A percentile compares a stretch with the other conserved stretches of the same genome.
These are phyloP conservation scores for Schizopygopsis pylzovi DNA, from an alignment of 2,797 vertebrate genomes.

Conservation along the genomic window DNA sequence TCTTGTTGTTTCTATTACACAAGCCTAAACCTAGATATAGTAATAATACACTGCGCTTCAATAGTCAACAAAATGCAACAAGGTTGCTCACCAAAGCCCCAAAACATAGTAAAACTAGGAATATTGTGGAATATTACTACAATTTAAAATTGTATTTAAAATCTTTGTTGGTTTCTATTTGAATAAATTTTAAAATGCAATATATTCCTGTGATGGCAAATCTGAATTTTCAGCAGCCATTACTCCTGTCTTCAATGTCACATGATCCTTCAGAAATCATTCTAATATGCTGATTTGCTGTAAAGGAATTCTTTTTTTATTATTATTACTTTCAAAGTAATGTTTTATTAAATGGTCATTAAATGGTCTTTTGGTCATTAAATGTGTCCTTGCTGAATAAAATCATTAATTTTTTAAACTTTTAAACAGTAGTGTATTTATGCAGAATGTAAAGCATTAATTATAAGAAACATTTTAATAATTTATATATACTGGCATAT, in stretches of 20 bases:
- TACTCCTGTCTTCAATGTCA: neutral
- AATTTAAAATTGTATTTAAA: neutral
- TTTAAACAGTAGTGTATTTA: neutral
- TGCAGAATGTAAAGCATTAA: neutral
- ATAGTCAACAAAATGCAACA: neutral
- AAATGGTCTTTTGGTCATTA: neutral
- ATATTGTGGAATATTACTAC: neutral
- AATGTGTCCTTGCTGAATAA: neutral
- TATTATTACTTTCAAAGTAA: neutral
- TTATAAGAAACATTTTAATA: neutral
- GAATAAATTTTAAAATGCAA: neutral
- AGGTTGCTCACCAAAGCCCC: neutral
- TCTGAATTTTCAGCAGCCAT: neutral
- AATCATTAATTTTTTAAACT: neutral
- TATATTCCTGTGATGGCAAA: neutral
- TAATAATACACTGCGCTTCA: neutral
- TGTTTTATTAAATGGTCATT: neutral
- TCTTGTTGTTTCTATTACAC: neutral
- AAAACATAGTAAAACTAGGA: neutral
- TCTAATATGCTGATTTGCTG: neutral
- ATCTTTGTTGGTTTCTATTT: neutral
- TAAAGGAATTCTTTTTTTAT: neutral
- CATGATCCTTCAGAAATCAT: neutral
- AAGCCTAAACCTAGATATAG: neutral
- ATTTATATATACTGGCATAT: neutral